A percentile compares a stretch with the other conserved stretches of the same genome.
phyloP scores from a whole-genome alignment of 1,140 invertebrate species.

The Ceratina australensis region DNA sequence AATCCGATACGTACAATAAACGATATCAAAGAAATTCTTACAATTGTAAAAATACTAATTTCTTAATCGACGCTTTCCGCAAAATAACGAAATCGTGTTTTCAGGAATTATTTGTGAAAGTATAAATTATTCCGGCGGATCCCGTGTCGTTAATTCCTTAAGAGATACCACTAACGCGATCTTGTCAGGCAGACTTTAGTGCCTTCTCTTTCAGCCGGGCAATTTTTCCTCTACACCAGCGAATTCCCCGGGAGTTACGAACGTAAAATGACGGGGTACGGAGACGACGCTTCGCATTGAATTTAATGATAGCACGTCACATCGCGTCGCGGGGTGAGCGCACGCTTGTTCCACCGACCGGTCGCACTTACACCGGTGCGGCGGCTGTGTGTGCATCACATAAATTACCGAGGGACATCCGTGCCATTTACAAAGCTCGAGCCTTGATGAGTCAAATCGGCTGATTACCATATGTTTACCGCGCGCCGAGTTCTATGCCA shows the following conservation, averaged over 20 bases:
- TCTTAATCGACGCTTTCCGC: no score
- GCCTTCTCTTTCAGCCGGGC: neutral
- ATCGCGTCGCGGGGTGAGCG: slow-evolving; percentile 51
- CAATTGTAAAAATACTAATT: no score
- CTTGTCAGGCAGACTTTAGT: neutral
- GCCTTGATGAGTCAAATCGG: slow-evolving; percentile 68
- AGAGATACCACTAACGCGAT: no score
- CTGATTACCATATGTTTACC: slow-evolving; percentile 69
- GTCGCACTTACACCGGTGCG: slow-evolving; percentile 58
- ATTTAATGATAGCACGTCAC: slow-evolving; percentile 64
- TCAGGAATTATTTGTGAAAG: no score
- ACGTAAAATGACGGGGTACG: slow-evolving; percentile 33
- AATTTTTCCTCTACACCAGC: neutral
- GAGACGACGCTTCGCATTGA: slow-evolving; percentile 51
- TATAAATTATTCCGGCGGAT: slow-evolving; percentile 7
- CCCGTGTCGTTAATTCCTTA: neutral
- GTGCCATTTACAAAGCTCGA: slow-evolving; percentile 69
- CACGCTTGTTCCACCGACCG: slow-evolving; percentile 52
- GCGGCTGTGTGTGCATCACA: slow-evolving; percentile 54
- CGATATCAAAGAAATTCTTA: no score
- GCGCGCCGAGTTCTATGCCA: slow-evolving; percentile 42
- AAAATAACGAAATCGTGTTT: no score
- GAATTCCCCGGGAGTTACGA: slow-evolving; percentile 1
- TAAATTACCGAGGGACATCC: slow-evolving; percentile 68
- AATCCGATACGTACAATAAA: no score